Evolutionary conservation across 2,888 invertebrate species (phyloP).

Genomic region (Stenotaenia linearis): DNA sequence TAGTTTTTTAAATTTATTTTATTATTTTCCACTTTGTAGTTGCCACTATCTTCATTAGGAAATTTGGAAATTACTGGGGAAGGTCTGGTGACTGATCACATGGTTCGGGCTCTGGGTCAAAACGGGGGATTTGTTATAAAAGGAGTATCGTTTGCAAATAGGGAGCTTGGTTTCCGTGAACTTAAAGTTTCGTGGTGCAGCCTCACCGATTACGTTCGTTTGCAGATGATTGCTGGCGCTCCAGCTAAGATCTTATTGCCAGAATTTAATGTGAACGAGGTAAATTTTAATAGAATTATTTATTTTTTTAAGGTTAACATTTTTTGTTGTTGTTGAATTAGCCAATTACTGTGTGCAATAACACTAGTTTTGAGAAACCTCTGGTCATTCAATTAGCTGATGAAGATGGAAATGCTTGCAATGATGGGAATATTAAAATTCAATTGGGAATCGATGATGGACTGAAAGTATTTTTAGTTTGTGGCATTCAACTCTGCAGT

Average conservation of each 20-base stretch:
- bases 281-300: constrained; percentile 30
- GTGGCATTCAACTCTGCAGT: neutral
- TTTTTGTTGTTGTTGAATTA: constrained; percentile 33
- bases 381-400: constrained; percentile 45
- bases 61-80: constrained; percentile 43
- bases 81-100: constrained; percentile 38
- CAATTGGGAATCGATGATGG: constrained; percentile 43
- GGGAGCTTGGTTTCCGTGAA: constrained; percentile 42
- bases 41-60: constrained; percentile 40
- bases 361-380: constrained; percentile 41
- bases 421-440: constrained; percentile 42
- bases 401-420: constrained; percentile 42
- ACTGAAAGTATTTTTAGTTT: constrained; percentile 41
- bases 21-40: constrained; percentile 39
- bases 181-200: constrained; percentile 42
- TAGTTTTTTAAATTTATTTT: neutral
- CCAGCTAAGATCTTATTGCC: constrained; percentile 42
- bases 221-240: constrained; percentile 44
- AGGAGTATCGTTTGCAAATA: constrained; percentile 42
- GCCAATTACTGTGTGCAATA: constrained; percentile 44
- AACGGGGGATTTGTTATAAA: constrained; percentile 39
- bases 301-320: neutral
- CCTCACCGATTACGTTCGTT: constrained; percentile 42
- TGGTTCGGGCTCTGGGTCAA: constrained; percentile 38
- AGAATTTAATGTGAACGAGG: constrained; percentile 43